These are phyloP conservation scores for Poliocrania exsul DNA, from an alignment of 2,797 vertebrate species.

Conservation along the genomic window DNA sequence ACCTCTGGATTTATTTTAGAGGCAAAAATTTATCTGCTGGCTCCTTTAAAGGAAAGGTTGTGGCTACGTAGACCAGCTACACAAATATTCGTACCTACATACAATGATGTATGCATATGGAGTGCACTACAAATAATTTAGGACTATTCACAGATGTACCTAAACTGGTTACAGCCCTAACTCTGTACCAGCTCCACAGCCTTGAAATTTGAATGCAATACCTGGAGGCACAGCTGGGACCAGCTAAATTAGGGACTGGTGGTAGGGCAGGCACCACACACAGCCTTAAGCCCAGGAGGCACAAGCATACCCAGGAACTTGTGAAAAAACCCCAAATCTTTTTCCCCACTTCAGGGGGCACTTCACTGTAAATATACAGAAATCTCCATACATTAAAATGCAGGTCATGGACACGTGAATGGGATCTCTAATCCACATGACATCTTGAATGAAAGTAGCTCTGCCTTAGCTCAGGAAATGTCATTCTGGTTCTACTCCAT, in stretches of 20 bases:
- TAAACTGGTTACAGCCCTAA: not conserved
- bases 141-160: not conserved
- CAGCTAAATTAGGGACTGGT: not conserved
- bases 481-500: not conserved
- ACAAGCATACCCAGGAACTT: not conserved
- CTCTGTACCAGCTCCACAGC: not conserved
- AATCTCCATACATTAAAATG: not conserved
- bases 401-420: not conserved
- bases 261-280: not conserved
- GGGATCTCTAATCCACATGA: not conserved
- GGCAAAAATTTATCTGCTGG: not conserved
- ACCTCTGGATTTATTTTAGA: not conserved
- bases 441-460: not conserved
- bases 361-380: not conserved
- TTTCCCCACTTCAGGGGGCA: not conserved
- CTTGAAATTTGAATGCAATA: not conserved
- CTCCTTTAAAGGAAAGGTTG: not conserved
- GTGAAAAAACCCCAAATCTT: not conserved
- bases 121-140: not conserved
- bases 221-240: not conserved
- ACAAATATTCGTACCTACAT: not conserved
- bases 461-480: not conserved
- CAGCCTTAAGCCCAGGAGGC: not conserved
- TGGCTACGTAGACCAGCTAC: not conserved
- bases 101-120: fast-evolving